Evolutionary conservation across 2,797 vertebrate genomes (phyloP).

Genomic region (Liparis tanakae): DNA sequence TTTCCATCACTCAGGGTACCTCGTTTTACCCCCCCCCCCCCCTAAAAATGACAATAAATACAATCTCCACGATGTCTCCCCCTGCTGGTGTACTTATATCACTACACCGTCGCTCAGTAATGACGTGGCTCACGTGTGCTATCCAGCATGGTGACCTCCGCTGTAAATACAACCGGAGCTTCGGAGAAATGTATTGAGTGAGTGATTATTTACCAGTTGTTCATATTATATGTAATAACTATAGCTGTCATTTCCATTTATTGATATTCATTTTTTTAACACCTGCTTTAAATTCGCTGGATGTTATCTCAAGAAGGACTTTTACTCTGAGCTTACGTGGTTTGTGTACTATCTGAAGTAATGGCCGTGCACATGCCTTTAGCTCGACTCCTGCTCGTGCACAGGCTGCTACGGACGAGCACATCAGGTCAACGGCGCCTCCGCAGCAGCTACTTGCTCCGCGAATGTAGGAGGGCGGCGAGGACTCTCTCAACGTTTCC

Average conservation of each 20-base stretch:
- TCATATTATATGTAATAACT: neutral
- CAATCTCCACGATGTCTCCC: slow-evolving; percentile 1
- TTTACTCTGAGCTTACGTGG: neutral
- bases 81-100: slow-evolving; percentile 34
- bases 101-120: slow-evolving; percentile 61
- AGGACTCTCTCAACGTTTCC: slow-evolving; percentile 57
- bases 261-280: neutral
- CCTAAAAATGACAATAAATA: neutral
- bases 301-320: neutral
- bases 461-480: neutral
- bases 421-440: slow-evolving; percentile 17
- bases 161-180: neutral
- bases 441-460: slow-evolving; percentile 15
- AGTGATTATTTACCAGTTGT: neutral
- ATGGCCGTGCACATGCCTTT: slow-evolving; percentile 48
- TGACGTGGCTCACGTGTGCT: slow-evolving; percentile 60
- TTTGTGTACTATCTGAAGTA: neutral
- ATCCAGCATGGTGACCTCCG: slow-evolving; percentile 54
- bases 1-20: neutral
- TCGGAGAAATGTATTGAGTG: neutral
- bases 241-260: neutral
- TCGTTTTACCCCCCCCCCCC: neutral
- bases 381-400: slow-evolving; percentile 34
- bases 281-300: neutral
- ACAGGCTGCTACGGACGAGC: slow-evolving; percentile 53